These are phyloP conservation scores for Campoletis sonorensis DNA, from an alignment of 1,140 invertebrate species.

Conservation along the genomic window DNA sequence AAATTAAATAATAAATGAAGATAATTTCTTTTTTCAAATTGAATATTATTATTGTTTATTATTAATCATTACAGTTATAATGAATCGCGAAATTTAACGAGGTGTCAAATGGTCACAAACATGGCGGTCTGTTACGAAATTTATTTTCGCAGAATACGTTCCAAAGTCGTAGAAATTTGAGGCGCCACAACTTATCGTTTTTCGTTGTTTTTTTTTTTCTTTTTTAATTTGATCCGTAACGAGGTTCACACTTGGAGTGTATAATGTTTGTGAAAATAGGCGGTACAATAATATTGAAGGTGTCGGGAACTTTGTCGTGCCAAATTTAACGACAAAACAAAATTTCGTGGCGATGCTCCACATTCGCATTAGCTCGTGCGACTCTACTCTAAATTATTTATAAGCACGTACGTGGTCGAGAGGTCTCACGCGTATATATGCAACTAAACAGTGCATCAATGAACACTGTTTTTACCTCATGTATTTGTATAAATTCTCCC, in stretches of 20 bases:
- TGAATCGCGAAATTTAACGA: background rate
- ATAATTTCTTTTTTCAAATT: too few relatives aligned
- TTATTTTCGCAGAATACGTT: background rate
- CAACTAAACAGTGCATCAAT: constrained; percentile 24
- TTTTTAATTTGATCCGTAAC: background rate
- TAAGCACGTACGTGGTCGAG: constrained; percentile 10
- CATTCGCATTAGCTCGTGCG: background rate
- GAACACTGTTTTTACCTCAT: constrained; percentile 4
- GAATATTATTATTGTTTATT: too few relatives aligned
- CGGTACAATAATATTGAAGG: background rate
- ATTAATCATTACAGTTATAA: too few relatives aligned
- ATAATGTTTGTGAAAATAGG: background rate
- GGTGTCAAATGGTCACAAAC: background rate
- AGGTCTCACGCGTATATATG: constrained; percentile 29
- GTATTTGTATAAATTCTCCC: background rate
- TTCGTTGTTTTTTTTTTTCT: background rate
- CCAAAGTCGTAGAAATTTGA: background rate
- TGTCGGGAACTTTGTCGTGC: background rate
- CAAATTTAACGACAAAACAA: constrained; percentile 39
- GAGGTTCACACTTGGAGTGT: background rate
- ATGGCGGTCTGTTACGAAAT: background rate
- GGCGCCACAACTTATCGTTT: background rate
- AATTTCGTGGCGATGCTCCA: constrained; percentile 48
- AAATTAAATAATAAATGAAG: too few relatives aligned
- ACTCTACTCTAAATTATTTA: constrained; percentile 15